Percentiles rank a stretch among this genome's conserved stretches.
These are phyloP conservation scores for Tachina lurida DNA, from an alignment of 2,888 invertebrate genomes.

Conservation along the genomic window DNA sequence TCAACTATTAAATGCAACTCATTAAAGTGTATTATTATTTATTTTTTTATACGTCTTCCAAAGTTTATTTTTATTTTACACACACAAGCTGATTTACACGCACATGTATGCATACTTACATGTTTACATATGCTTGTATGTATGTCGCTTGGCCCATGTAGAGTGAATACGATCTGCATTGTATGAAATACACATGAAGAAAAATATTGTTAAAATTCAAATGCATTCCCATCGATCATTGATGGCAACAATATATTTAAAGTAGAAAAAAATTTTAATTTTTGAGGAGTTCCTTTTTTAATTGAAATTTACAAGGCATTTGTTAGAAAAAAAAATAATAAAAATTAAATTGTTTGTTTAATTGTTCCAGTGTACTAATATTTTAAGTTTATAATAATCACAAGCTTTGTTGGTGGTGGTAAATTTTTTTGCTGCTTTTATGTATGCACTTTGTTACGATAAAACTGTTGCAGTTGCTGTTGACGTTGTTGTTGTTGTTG, in stretches of 20 bases:
- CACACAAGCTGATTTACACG: neutral
- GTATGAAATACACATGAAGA: neutral
- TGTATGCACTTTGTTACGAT: neutral
- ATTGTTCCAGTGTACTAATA: conserved; percentile 20
- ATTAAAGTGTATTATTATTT: conserved; percentile 45
- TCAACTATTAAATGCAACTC: conserved; percentile 27
- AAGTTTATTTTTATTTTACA: conserved; percentile 48
- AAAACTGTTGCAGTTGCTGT: conserved; percentile 1
- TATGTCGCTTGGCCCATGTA: neutral
- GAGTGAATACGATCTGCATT: neutral
- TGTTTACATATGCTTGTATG: neutral
- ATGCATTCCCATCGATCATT: too few species aligned
- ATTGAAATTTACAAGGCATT: too few species aligned
- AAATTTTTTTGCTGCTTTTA: conserved; percentile 20
- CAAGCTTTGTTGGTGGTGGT: conserved; percentile 21
- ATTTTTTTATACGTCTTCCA: conserved; percentile 40
- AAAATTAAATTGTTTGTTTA: too few species aligned
- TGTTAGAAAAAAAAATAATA: too few species aligned
- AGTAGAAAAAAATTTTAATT: too few species aligned
- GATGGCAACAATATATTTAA: too few species aligned
- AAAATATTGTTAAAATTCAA: conserved; percentile 8
- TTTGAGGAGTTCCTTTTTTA: too few species aligned
- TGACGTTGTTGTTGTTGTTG: conserved; percentile 8
- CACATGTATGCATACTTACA: conserved; percentile 5
- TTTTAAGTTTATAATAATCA: conserved; percentile 22